Evolutionary conservation across 2,888 invertebrate genomes (phyloP).

Genomic region (Ectropis crepuscularia): DNA sequence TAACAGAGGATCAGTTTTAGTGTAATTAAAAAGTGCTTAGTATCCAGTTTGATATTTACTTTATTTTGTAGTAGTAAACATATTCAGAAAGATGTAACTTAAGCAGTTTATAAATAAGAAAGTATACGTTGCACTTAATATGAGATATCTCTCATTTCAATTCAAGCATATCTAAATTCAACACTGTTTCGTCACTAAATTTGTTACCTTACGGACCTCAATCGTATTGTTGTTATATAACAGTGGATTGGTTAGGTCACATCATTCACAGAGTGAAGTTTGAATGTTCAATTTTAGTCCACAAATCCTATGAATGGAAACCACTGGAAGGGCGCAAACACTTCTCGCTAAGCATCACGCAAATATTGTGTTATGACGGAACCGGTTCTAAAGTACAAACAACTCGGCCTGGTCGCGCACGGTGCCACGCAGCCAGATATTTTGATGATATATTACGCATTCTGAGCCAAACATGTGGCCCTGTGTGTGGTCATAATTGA

Average conservation of each 20-base stretch:
- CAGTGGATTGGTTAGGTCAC: constrained; percentile 13
- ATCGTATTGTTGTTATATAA: constrained; percentile 14
- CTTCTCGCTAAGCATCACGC: constrained; percentile 61
- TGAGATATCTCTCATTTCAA: background rate
- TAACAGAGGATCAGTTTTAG: background rate
- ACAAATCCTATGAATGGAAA: constrained; percentile 62
- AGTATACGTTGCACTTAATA: too few species aligned
- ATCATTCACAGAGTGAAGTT: constrained; percentile 10
- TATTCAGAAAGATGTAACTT: background rate
- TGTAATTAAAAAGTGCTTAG: constrained; percentile 4
- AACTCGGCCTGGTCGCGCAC: constrained; percentile 56
- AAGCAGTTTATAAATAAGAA: background rate
- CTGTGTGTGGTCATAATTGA: constrained; percentile 20
- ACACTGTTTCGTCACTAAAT: constrained; percentile 1
- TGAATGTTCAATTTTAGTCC: constrained; percentile 23
- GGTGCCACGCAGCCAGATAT: constrained; percentile 47
- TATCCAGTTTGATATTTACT: constrained; percentile 3
- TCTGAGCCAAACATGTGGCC: constrained; percentile 40
- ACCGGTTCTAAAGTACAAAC: constrained; percentile 71
- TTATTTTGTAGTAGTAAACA: constrained; percentile 1
- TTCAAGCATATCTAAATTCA: background rate
- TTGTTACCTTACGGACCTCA: background rate
- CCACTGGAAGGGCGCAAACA: constrained; percentile 54
- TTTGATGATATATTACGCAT: constrained; percentile 44
- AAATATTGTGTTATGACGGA: constrained; percentile 70